Percentiles rank a stretch among this genome's conserved stretches.
phyloP scores from a whole-genome alignment of 2,113 vertebrate species.

The Mormyrus lacerda region DNA sequence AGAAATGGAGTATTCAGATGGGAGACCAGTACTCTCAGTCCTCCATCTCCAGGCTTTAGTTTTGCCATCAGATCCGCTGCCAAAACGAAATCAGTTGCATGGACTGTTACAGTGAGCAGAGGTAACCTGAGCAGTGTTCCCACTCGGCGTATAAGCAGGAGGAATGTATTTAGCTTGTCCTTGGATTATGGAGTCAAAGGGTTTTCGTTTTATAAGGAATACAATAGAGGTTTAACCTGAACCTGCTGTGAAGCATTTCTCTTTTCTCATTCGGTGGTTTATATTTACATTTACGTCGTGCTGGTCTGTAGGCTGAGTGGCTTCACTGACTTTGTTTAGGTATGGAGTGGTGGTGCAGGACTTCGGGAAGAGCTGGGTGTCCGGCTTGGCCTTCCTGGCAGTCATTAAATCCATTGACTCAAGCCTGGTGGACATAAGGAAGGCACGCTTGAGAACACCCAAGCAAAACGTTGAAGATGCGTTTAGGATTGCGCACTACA shows the following conservation, averaged over 20 bases:
- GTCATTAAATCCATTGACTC: conserved; percentile 89
- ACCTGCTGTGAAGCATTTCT: not conserved
- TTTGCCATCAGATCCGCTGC: not conserved
- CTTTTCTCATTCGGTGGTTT: not conserved
- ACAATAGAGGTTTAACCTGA: not conserved
- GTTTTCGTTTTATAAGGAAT: not conserved
- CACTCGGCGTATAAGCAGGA: not conserved
- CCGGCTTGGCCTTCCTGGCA: conserved; percentile 87
- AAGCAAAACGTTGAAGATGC: conserved; percentile 85
- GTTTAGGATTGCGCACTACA: conserved; percentile 78
- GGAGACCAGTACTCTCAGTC: not conserved
- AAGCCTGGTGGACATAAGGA: conserved; percentile 85
- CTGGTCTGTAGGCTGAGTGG: not conserved
- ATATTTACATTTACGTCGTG: not conserved
- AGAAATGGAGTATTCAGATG: not conserved
- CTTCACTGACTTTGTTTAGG: conserved; percentile 47
- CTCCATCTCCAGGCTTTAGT: not conserved
- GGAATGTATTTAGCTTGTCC: not conserved
- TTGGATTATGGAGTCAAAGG: not conserved
- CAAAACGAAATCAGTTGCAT: not conserved
- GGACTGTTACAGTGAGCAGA: not conserved
- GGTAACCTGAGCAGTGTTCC: not conserved
- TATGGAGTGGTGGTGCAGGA: conserved; percentile 89
- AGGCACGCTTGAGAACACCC: conserved; percentile 69
- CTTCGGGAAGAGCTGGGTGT: conserved; percentile 88